Evolutionary conservation across 2,113 vertebrate species (phyloP).

Genomic region (Theropithecus gelada): DNA sequence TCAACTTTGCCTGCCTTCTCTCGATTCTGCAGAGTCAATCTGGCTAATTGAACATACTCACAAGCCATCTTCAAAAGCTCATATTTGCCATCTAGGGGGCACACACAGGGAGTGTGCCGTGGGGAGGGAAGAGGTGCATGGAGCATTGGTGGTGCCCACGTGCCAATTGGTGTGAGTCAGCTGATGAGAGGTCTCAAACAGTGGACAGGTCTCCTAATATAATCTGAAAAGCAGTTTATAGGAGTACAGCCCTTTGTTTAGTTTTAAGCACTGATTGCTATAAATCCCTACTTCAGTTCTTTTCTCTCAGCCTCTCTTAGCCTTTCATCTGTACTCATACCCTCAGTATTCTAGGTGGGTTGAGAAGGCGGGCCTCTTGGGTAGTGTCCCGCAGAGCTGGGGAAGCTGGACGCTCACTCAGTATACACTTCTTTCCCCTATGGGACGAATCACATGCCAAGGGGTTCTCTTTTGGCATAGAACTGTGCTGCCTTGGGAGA

Average conservation of each 20-base stretch:
- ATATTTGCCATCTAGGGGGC: background rate
- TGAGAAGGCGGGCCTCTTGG: background rate
- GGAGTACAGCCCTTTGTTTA: background rate
- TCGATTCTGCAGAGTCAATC: background rate
- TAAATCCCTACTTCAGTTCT: background rate
- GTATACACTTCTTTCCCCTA: background rate
- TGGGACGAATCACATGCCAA: background rate
- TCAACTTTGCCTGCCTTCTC: background rate
- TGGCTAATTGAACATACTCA: background rate
- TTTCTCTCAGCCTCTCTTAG: background rate
- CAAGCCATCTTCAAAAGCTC: background rate
- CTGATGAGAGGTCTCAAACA: background rate
- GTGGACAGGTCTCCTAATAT: too few relatives aligned
- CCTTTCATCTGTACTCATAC: background rate
- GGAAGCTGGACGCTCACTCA: background rate
- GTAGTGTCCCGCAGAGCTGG: background rate
- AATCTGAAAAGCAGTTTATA: background rate
- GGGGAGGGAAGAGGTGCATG: rapidly evolving
- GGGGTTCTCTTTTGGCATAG: background rate
- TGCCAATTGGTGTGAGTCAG: background rate
- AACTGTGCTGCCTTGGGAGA: background rate
- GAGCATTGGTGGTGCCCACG: rapidly evolving
- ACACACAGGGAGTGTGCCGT: rapidly evolving
- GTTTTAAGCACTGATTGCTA: background rate
- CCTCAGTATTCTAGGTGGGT: background rate